phyloP scores from a whole-genome alignment of 2,113 vertebrate genomes.

The Cricetomys ansorgei region DNA sequence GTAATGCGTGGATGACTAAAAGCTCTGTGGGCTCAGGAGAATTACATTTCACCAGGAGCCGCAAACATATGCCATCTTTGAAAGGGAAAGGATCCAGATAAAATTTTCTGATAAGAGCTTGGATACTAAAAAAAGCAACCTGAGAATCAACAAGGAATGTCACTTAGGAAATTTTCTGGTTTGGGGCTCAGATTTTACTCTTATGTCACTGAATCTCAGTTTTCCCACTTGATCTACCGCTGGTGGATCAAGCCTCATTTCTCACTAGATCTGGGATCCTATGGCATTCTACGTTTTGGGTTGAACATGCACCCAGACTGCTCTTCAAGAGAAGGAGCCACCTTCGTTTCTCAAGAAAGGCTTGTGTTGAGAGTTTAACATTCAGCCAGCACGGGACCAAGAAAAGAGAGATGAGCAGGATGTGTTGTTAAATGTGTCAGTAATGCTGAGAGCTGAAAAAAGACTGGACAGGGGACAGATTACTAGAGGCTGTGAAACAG shows the following conservation, averaged over 20 bases:
- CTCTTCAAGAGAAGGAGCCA: neutral
- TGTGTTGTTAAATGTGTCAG: neutral
- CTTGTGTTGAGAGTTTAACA: neutral
- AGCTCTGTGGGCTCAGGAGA: neutral
- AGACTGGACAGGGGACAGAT: neutral
- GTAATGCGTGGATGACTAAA: neutral
- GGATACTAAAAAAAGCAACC: neutral
- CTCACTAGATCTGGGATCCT: neutral
- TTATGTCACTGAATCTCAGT: neutral
- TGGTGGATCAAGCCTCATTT: neutral
- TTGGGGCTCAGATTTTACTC: neutral
- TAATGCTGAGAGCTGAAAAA: neutral
- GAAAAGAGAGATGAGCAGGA: neutral
- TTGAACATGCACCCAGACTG: neutral
- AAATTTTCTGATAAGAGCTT: slow-evolving; percentile 4
- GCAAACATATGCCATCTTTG: neutral
- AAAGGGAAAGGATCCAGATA: slow-evolving; percentile 15
- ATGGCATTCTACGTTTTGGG: neutral
- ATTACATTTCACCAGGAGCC: neutral
- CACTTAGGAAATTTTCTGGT: neutral
- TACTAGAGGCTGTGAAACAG: neutral
- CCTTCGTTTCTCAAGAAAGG: neutral
- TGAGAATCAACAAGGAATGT: neutral
- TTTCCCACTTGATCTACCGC: neutral
- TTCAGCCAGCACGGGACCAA: neutral